phyloP scores from a whole-genome alignment of 1,140 invertebrate species.

The Pantala flavescens region DNA sequence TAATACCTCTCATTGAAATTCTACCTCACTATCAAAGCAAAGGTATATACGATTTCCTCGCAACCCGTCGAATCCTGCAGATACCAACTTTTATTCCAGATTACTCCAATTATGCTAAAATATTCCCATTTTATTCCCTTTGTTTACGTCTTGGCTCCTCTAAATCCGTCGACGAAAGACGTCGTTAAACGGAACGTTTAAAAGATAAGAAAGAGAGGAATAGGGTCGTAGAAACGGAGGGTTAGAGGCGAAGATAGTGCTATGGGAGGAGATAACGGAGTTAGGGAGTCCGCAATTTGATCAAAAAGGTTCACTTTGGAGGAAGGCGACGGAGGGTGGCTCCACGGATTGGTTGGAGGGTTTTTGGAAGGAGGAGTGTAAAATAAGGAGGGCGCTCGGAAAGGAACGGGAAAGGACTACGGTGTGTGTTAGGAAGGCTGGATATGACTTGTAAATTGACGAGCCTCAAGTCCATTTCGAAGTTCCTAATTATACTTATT shows the following conservation, averaged over 20 bases:
- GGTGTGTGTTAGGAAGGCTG: neutral
- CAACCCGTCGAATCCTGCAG: no score
- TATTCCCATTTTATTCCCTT: no score
- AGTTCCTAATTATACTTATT: conserved; percentile 10
- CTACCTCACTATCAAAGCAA: no score
- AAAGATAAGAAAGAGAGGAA: neutral
- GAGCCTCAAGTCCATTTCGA: conserved; percentile 7
- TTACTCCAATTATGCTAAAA: no score
- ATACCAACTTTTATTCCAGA: no score
- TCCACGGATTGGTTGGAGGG: neutral
- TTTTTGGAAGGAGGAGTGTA: neutral
- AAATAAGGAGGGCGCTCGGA: neutral
- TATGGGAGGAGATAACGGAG: neutral
- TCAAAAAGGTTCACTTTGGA: conserved; percentile 1
- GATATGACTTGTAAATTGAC: conserved; percentile 10
- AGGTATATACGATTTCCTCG: no score
- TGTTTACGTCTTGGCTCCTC: no score
- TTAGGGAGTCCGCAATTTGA: neutral
- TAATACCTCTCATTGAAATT: no score
- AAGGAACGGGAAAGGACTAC: neutral
- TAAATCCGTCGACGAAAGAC: no score
- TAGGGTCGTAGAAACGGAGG: neutral
- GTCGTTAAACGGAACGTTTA: neutral
- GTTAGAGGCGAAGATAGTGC: neutral
- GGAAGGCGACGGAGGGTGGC: neutral